Evolutionary conservation across 2,888 invertebrate species (phyloP), one percentile per base, ranked within the genome.

Genomic region (Eupithecia subumbrata): DNA sequence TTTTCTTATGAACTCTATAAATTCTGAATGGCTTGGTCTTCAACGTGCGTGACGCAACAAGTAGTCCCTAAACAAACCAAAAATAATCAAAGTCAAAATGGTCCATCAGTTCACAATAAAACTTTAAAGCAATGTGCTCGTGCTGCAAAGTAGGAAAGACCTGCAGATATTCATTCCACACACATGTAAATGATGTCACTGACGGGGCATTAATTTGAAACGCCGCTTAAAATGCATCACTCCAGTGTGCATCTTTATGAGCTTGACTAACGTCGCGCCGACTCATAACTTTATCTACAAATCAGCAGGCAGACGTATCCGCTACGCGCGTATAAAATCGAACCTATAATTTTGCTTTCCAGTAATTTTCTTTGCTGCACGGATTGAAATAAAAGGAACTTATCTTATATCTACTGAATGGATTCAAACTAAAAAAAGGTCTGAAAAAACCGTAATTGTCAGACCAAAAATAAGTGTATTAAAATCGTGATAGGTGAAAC

Each of bases 261-360:
- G 74, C 68, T 72, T 83, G 80, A 84, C 80, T 84, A 84, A 79
- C 79, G 40, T 5, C 18, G 34, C 68, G 86, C 83, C 82, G 83
- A 85, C 83, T 86, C 83, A 86, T 87, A 86, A 88, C 88, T 85
- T 67, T 37, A n/a, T 67, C 66, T 37, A 37, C 66, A 40, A 37
- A 67, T 67, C n/a, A 37, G 22, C 30, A 64, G 34, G 7, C 12
- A 22, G 22, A 12, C 56, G 5, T 25, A 60, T 60, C 12, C 60
- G 4, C 14, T 25, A 5, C 22, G 56, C 56, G 12, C n/a, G 11
- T 22, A 25, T 22, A 60, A 60, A 60, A 14, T 60, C 25, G 0
- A 22, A 11, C 22, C 9, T 11, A 22, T 22, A 12, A 12, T 25
- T 12, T 22, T 1, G 12, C 25, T 25, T 60, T 4, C 56, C 56